Evolutionary conservation across 2,113 vertebrate species (phyloP), one percentile per base, ranked within the genome.

Genomic region (Pitta sordida): DNA sequence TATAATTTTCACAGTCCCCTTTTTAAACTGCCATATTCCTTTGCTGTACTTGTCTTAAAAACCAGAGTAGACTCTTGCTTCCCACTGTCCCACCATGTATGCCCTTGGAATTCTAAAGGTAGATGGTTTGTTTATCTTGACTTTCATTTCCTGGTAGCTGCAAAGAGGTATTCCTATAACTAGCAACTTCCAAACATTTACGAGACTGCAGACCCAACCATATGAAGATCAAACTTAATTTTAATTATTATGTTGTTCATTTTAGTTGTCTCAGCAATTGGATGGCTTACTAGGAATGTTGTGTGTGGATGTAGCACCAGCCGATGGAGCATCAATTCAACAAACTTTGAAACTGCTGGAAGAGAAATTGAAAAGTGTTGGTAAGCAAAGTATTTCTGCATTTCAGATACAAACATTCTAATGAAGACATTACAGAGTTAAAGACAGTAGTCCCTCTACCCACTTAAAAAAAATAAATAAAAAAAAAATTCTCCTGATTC

Each of bases 281-380:
- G 99, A 99, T 87, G 98, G 99, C 74, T 98, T 99, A 77, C 98
- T 99, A 88, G 99, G 99, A 96, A 99, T 99, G 99, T 98, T 99
- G 96, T 99, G 99, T 96, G 99, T 99, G 71, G 99, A 99, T 76
- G 99, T 99, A 80, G 98, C 99, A 88, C 99, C 99, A 89, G 98
- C 98, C 76, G 99, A 99, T 92, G 99, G 99, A 94, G 98, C 99
- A 81, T 98, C 99, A 56, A 99, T 99, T 97, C 99, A 99, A 97
- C 99, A 99, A 88, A 99, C 99, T 86, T 98, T 99, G 96, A 99
- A 99, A 97, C 98, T 99, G 88, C 97, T 99, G 96, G 99, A 99
- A 98, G 99, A 99, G 97, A 99, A 99, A 94, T 98, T 99, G 76
- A 99, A 99, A 97, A 98, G 98, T 93, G 99, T 99, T 73, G 99